phyloP scores from a whole-genome alignment of 1,140 invertebrate species.

The Hermetia illucens region DNA sequence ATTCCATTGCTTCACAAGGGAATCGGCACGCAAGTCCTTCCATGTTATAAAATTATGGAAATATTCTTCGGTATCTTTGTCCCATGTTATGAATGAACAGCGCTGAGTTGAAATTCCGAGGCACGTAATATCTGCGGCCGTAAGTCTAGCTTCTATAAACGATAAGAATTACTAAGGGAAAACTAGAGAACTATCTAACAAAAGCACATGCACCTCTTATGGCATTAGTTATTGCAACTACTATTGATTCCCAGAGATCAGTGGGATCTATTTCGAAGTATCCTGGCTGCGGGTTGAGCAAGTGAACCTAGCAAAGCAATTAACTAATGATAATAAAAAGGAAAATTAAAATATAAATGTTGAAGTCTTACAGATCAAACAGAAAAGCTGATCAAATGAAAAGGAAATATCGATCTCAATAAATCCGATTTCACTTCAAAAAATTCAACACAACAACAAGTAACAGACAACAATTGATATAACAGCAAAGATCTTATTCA shows the following conservation, averaged over 20 bases:
- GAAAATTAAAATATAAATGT: too few relatives aligned
- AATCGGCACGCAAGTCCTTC: conserved; percentile 79
- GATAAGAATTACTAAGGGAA: conserved; percentile 21
- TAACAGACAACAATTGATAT: too few relatives aligned
- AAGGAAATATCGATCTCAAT: too few relatives aligned
- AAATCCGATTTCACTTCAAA: too few relatives aligned
- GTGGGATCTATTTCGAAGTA: conserved; percentile 83
- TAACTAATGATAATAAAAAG: conserved; percentile 8
- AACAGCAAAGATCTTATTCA: too few relatives aligned
- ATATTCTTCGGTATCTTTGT: conserved; percentile 58
- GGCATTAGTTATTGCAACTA: conserved; percentile 49
- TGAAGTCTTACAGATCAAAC: conserved; percentile 2
- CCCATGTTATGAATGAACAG: conserved; percentile 81
- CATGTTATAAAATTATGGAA: conserved; percentile 94
- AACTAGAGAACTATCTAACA: conserved; percentile 14
- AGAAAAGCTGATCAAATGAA: too few relatives aligned
- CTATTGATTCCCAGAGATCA: conserved; percentile 58
- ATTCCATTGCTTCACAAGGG: conserved; percentile 75
- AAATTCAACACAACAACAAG: too few relatives aligned
- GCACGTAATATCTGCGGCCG: conserved; percentile 47
- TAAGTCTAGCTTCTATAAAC: conserved; percentile 44
- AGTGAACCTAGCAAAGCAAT: conserved; percentile 45
- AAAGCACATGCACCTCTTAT: conserved; percentile 37
- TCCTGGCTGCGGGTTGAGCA: conserved; percentile 61
- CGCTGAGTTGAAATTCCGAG: conserved; percentile 82